These are phyloP conservation scores for Rachycentron canadum DNA, from an alignment of 2,797 vertebrate species.

Conservation along the genomic window DNA sequence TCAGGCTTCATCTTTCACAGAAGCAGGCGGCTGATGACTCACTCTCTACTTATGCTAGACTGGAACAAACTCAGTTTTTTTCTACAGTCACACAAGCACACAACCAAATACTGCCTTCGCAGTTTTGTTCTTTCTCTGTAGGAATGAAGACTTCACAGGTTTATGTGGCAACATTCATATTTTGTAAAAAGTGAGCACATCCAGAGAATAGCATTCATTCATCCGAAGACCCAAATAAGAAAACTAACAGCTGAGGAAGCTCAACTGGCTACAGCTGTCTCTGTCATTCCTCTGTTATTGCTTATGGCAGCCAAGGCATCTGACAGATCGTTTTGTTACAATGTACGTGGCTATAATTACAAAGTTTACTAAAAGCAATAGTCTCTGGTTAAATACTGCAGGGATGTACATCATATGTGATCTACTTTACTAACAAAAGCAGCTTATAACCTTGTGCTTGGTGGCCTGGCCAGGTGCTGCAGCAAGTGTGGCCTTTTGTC, in stretches of 20 bases:
- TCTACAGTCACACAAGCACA: conserved; percentile 35
- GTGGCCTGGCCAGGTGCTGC: conserved; percentile 85
- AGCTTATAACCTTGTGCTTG: not conserved
- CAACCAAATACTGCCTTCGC: conserved; percentile 37
- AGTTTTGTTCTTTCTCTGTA: conserved; percentile 29
- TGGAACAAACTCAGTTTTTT: conserved; percentile 41
- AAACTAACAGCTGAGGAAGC: conserved; percentile 52
- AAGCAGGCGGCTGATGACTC: conserved; percentile 76
- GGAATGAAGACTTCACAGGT: conserved; percentile 18
- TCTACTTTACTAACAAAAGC: not conserved
- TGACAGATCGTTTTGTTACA: conserved; percentile 28
- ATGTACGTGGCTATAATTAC: conserved; percentile 7
- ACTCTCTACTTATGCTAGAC: conserved; percentile 68
- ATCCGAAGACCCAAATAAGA: conserved; percentile 14
- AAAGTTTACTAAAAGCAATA: conserved; percentile 6
- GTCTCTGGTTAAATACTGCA: not conserved
- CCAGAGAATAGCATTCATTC: not conserved
- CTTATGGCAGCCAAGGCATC: conserved; percentile 28
- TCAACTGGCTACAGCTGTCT: conserved; percentile 53
- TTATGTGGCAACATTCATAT: conserved; percentile 14
- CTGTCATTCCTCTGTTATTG: conserved; percentile 39
- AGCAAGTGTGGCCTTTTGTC: conserved; percentile 95
- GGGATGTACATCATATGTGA: not conserved
- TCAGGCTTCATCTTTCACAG: conserved; percentile 41
- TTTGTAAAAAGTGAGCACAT: conserved; percentile 18